Conservation (phyloP, 2,888 invertebrate genomes). For the Lasioglossum malachurum region DNA sequence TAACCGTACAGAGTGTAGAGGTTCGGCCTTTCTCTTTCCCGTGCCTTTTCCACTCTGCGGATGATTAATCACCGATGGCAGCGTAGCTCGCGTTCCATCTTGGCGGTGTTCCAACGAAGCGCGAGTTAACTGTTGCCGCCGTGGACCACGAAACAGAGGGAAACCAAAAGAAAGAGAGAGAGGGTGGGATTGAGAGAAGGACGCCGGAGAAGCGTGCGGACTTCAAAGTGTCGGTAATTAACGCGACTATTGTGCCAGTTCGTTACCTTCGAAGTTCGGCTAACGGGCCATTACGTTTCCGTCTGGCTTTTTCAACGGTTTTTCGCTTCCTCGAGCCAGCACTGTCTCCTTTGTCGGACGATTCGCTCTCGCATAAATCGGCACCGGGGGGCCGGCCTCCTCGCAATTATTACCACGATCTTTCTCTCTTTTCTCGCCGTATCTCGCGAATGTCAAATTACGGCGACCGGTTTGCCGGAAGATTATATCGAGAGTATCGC, state of each 20-base stretch:
- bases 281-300: constrained; percentile 17
- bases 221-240: constrained; percentile 64
- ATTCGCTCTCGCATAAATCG: neutral
- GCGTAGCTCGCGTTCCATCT: constrained; percentile 56
- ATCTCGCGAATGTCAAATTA: constrained; percentile 10
- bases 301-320: neutral
- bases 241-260: constrained; percentile 36
- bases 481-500: constrained; percentile 7
- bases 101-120: constrained; percentile 53
- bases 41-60: constrained; percentile 18
- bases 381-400: too few species aligned
- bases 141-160: neutral
- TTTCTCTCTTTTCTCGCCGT: neutral
- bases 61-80: constrained; percentile 57
- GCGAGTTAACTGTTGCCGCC: constrained; percentile 46
- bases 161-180: neutral
- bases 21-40: constrained; percentile 4
- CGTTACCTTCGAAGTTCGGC: constrained; percentile 44
- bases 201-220: constrained; percentile 1
- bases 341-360: neutral
- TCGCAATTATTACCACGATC: neutral
- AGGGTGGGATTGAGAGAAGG: neutral
- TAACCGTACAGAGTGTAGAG: constrained; percentile 1
- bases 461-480: constrained; percentile 26
- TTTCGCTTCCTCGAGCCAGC: neutral